phyloP scores from a whole-genome alignment of 2,113 vertebrate species.

The Bubo blakistoni region DNA sequence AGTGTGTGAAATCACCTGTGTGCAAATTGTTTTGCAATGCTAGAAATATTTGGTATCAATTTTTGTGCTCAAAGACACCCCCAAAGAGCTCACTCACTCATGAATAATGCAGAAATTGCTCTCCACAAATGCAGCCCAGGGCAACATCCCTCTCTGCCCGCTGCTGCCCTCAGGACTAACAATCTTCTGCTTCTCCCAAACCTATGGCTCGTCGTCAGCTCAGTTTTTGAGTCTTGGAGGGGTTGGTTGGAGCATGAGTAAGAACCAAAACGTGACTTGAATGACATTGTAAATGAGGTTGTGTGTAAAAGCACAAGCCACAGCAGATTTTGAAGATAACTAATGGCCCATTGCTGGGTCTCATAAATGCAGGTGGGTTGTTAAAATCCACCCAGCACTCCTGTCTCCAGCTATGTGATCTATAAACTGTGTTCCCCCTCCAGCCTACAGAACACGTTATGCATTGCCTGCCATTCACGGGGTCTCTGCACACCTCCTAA shows the following conservation, averaged over 20 bases:
- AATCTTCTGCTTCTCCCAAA: background rate
- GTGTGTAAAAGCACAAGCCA: background rate
- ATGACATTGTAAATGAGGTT: background rate
- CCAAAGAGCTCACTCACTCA: background rate
- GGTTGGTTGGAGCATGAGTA: background rate
- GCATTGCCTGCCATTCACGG: background rate
- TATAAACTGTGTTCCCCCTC: background rate
- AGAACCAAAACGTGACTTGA: background rate
- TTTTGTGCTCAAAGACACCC: background rate
- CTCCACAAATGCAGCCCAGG: background rate
- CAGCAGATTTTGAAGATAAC: background rate
- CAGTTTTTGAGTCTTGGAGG: background rate
- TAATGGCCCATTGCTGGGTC: background rate
- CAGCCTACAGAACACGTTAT: background rate
- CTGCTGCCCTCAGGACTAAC: background rate
- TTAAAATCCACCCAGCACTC: background rate
- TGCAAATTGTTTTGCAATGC: background rate
- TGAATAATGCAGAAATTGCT: conserved; percentile 14
- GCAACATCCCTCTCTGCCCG: background rate
- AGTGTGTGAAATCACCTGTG: background rate
- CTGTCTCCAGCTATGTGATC: conserved; percentile 7
- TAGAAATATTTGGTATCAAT: background rate
- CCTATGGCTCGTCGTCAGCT: background rate
- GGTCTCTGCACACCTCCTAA: background rate
- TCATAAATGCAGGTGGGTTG: background rate